Conservation (phyloP, 2,797 vertebrate species). For the Tragelaphus eurycerus region DNA sequence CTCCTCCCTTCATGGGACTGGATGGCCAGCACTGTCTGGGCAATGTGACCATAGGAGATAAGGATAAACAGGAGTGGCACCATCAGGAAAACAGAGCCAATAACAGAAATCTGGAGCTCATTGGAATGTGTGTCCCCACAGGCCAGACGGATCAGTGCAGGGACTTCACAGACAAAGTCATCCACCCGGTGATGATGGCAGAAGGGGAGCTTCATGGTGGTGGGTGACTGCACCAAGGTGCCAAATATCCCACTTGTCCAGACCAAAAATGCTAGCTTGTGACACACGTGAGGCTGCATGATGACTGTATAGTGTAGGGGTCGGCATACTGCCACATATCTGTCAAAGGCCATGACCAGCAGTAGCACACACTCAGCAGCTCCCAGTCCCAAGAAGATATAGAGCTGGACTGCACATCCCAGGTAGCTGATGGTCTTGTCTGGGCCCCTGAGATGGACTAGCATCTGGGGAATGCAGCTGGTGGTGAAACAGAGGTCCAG, state of each 20-base stretch:
- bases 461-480: neutral
- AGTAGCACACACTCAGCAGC: neutral
- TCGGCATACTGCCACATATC: neutral
- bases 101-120: neutral
- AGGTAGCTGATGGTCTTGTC: conserved; percentile 15
- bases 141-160: conserved; percentile 22
- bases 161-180: conserved; percentile 31
- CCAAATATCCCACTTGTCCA: neutral
- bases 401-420: neutral
- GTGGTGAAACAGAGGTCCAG: conserved; percentile 42
- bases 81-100: neutral
- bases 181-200: neutral
- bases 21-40: neutral
- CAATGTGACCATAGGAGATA: conserved; percentile 10
- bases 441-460: neutral
- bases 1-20: neutral
- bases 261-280: neutral
- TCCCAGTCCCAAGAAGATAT: conserved; percentile 5
- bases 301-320: neutral
- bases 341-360: neutral
- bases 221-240: neutral
- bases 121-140: neutral
- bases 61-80: conserved; percentile 14
- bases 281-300: neutral
- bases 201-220: conserved; percentile 37